A percentile compares a stretch with the other conserved stretches of the same genome.
phyloP scores from a whole-genome alignment of 2,888 invertebrate genomes.

The Melinaea menophilus region DNA sequence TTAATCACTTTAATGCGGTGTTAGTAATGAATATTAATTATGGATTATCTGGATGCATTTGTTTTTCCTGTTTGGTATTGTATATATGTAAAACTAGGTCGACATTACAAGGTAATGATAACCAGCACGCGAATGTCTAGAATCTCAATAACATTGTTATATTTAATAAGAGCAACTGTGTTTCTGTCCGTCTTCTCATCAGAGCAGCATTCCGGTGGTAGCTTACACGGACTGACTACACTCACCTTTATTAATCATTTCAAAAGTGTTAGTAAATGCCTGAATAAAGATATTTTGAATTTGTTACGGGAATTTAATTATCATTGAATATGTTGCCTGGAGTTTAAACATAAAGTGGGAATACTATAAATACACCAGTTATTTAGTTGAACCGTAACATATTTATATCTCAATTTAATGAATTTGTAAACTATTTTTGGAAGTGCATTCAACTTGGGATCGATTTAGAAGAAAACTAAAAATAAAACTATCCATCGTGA shows the following conservation, averaged over 20 bases:
- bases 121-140: background rate
- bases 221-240: too few species aligned
- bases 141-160: background rate
- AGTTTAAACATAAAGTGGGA: background rate
- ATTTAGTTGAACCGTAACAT: background rate
- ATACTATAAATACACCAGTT: background rate
- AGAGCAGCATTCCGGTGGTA: too few species aligned
- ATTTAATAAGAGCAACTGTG: too few species aligned
- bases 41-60: slow-evolving; percentile 42
- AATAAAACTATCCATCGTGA: slow-evolving; percentile 44
- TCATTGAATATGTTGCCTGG: too few species aligned
- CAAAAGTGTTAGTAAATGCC: too few species aligned
- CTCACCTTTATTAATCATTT: too few species aligned
- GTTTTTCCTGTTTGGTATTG: slow-evolving; percentile 32
- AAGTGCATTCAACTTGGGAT: slow-evolving; percentile 51
- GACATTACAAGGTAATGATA: slow-evolving; percentile 8
- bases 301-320: too few species aligned
- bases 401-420: slow-evolving; percentile 24
- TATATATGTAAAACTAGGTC: slow-evolving; percentile 27
- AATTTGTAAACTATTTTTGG: slow-evolving; percentile 39
- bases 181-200: too few species aligned
- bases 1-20: slow-evolving; percentile 14
- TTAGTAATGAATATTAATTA: slow-evolving; percentile 25
- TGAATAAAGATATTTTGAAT: too few species aligned
- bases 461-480: slow-evolving; percentile 46